Conservation (phyloP, 2,888 invertebrate genomes). For the Phalera bucephala region DNA sequence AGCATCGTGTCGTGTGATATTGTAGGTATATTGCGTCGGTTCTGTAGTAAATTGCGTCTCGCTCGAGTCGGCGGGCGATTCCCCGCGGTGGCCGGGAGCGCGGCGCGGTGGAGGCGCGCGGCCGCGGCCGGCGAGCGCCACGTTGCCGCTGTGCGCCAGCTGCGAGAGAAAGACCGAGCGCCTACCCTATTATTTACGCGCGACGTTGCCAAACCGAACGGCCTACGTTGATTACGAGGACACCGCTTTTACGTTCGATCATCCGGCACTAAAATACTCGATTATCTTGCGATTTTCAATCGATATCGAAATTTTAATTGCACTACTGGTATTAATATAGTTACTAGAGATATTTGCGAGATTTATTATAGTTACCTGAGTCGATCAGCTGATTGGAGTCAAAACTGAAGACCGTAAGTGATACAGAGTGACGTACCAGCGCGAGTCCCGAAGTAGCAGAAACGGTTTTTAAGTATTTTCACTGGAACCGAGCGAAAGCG, state of each 20-base stretch:
- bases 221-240: constrained; percentile 83
- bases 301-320: constrained; percentile 27
- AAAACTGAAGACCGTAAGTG: constrained; percentile 18
- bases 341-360: constrained; percentile 13
- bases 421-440: constrained; percentile 19
- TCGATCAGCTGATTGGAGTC: constrained; percentile 26
- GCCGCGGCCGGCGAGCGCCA: constrained; percentile 51
- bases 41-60: constrained; percentile 60
- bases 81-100: constrained; percentile 50
- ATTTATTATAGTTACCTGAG: constrained; percentile 45
- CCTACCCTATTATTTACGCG: constrained; percentile 83
- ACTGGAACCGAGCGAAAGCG: constrained; percentile 65
- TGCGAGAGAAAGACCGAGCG: constrained; percentile 81
- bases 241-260: constrained; percentile 81
- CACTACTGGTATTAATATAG: constrained; percentile 21
- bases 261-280: constrained; percentile 62
- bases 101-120: constrained; percentile 54
- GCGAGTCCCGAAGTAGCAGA: constrained; percentile 22
- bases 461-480: constrained; percentile 43
- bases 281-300: constrained; percentile 43
- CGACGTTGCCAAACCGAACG: constrained; percentile 76
- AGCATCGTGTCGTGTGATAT: constrained; percentile 50
- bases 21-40: constrained; percentile 73
- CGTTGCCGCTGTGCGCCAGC: constrained; percentile 80
- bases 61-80: constrained; percentile 49